Conservation (phyloP, 2,113 vertebrate genomes). For the Bambusicola thoracicus region DNA sequence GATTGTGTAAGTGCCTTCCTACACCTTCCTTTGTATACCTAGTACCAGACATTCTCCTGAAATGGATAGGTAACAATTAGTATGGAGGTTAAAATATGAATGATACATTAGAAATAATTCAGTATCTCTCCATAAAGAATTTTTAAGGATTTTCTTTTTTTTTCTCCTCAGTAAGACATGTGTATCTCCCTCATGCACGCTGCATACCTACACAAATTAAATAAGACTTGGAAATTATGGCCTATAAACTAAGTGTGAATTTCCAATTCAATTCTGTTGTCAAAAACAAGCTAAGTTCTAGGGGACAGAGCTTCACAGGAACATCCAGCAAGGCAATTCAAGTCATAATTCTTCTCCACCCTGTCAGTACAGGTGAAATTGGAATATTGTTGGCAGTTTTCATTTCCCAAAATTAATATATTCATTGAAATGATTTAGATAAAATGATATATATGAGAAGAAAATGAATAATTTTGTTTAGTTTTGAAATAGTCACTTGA, state of each 20-base stretch:
- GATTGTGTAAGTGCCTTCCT: not conserved
- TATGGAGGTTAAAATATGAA: not conserved
- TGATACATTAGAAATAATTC: not conserved
- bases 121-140: not conserved
- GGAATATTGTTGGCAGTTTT: not conserved
- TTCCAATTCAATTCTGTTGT: not conserved
- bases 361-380: not conserved
- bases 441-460: slow-evolving; percentile 22
- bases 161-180: not conserved
- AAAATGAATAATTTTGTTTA: slow-evolving; percentile 10
- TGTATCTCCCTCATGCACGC: not conserved
- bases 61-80: not conserved
- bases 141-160: not conserved
- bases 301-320: not conserved
- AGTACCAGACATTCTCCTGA: not conserved
- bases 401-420: not conserved
- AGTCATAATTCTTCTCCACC: not conserved
- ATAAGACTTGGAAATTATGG: not conserved
- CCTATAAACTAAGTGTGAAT: not conserved
- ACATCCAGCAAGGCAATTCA: not conserved
- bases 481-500: not conserved
- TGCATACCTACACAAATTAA: not conserved
- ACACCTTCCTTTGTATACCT: not conserved
- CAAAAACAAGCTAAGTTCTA: slow-evolving; percentile 12
- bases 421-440: not conserved